phyloP scores from a whole-genome alignment of 2,113 vertebrate species.

The Sceloporus tristichus region DNA sequence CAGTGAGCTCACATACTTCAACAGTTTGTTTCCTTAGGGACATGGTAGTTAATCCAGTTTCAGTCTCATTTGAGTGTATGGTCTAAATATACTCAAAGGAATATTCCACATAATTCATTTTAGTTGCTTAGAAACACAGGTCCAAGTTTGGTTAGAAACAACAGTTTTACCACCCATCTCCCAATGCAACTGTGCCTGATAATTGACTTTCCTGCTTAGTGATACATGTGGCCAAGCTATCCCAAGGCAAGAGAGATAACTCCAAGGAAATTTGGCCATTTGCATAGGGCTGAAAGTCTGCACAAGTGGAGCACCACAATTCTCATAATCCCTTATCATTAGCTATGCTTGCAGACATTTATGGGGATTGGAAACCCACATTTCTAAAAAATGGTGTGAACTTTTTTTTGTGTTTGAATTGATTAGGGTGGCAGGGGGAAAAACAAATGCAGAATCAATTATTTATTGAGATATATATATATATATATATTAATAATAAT shows the following conservation, averaged over 20 bases:
- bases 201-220: background rate
- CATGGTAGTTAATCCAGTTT: background rate
- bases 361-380: too few species aligned
- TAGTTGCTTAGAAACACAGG: background rate
- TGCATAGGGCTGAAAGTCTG: background rate
- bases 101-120: background rate
- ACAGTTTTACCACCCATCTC: background rate
- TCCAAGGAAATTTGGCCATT: background rate
- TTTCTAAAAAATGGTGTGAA: too few species aligned
- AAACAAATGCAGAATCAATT: too few species aligned
- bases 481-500: too few species aligned
- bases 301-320: background rate
- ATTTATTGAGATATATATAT: too few species aligned
- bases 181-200: background rate
- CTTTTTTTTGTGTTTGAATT: too few species aligned
- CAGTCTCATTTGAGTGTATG: background rate
- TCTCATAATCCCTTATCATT: too few species aligned
- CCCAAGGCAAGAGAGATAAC: background rate
- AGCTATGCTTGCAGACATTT: too few species aligned
- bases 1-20: background rate
- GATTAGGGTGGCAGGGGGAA: too few species aligned
- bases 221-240: background rate
- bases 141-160: background rate
- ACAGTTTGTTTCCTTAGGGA: background rate
- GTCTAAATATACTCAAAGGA: background rate